A percentile compares a stretch with the other conserved stretches of the same genome.
Evolutionary conservation across 1,140 invertebrate genomes (phyloP).

Genomic region (Drosophila biarmipes): DNA sequence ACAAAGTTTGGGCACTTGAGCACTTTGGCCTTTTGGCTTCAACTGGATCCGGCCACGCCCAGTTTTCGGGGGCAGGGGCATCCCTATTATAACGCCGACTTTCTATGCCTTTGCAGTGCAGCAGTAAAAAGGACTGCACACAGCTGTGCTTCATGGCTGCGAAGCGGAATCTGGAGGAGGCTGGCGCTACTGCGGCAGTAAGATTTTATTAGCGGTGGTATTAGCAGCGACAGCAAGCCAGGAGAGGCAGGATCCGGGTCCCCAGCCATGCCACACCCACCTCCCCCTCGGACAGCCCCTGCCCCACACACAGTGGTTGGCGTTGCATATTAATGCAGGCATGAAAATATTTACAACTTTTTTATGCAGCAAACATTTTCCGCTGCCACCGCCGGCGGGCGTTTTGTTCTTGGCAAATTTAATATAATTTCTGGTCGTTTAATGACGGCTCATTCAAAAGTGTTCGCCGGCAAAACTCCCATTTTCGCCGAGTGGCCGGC

Average conservation of each 20-base stretch:
- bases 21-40: slow-evolving; percentile 26
- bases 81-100: slow-evolving; percentile 1
- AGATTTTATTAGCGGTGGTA: slow-evolving; percentile 83
- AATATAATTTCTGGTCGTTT: slow-evolving; percentile 82
- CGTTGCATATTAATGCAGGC: slow-evolving; percentile 81
- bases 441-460: slow-evolving; percentile 77
- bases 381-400: background rate
- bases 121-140: slow-evolving; percentile 82
- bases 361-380: slow-evolving; percentile 65
- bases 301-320: slow-evolving; percentile 69
- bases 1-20: slow-evolving; percentile 29
- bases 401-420: slow-evolving; percentile 64
- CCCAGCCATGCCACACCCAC: slow-evolving; percentile 10
- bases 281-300: slow-evolving; percentile 6
- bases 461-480: slow-evolving; percentile 30
- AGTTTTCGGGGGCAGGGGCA: background rate
- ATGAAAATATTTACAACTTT: slow-evolving; percentile 83
- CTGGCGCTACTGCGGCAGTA: slow-evolving; percentile 67
- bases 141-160: slow-evolving; percentile 79
- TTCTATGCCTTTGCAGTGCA: slow-evolving; percentile 52
- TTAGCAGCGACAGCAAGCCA: slow-evolving; percentile 67
- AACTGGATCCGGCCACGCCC: slow-evolving; percentile 28
- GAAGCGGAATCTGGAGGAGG: slow-evolving; percentile 29
- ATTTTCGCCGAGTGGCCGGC: slow-evolving; percentile 36
- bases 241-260: slow-evolving; percentile 2